Base-by-base conservation (phyloP, 23 tunicate genomes). In the Botrylloides violaceus region DNA sequence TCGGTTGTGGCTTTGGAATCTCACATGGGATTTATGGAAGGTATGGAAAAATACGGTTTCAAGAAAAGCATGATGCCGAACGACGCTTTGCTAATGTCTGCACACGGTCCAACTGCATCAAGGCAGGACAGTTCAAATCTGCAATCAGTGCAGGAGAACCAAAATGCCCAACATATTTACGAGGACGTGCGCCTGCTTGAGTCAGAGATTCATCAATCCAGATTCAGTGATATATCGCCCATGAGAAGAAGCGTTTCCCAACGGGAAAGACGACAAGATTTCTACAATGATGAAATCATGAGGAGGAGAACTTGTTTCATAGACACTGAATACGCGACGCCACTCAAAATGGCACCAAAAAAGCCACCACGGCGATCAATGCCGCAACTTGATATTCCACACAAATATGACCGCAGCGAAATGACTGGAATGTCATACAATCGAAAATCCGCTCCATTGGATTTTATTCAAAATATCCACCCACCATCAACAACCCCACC, bases 11-110 rank as follows among this genome's bases (percentile, higher is more conserved):
- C 35, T 29, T 28, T 63, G 35, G 35, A 63, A 31, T 63, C 70
- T 3, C 70, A 63, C 70, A 63, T 34, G 20, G 70, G 70, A 63
- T 63, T 63, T 9, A 63, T 63, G 70, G 70, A 63, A 27, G 70
- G 70, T 3, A 63, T 63, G 70, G 70, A 63, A 31, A 3, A 26
- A 15, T 63, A 63, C 35, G 70, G 70, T 3, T 63, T 63, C 33
- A 28, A 31, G 3, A 63, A 31, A 29, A 63, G 70, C 70, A 63
- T 63, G 70, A 28, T 63, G 70, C 70, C 70, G 70, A 25, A 29
- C 26, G 70, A 63, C 33, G 70, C 20, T 9, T 63, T 63, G 33
- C 70, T 63, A 29, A 34, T 34, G 35, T 31, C 70, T 6, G 3
- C 29, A 28, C 32, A 31, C 33, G 34, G 34, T 25, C 32, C 32